Conservation (phyloP, 1,140 invertebrate species). For the Drosophila ercepeae region DNA sequence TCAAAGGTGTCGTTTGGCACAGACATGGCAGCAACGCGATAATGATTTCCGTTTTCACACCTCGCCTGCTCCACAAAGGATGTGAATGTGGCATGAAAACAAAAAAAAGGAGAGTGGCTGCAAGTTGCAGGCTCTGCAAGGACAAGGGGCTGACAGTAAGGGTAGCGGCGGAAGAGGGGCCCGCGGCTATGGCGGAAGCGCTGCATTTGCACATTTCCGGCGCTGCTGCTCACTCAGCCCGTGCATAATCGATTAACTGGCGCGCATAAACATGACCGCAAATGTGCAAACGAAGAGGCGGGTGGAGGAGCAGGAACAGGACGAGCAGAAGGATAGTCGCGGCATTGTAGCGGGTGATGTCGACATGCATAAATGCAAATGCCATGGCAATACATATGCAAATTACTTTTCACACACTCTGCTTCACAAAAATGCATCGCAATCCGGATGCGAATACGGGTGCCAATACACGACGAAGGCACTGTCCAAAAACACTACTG, state of each 20-base stretch:
- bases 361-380: slow-evolving; percentile 78
- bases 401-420: slow-evolving; percentile 58
- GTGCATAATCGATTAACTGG: slow-evolving; percentile 80
- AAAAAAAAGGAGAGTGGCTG: background rate
- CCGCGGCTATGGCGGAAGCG: slow-evolving; percentile 48
- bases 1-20: slow-evolving; percentile 2
- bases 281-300: slow-evolving; percentile 66
- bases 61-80: slow-evolving; percentile 44
- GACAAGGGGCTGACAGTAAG: background rate
- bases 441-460: slow-evolving; percentile 31
- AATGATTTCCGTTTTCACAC: slow-evolving; percentile 65
- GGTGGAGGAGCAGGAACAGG: background rate
- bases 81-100: slow-evolving; percentile 41
- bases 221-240: slow-evolving; percentile 75
- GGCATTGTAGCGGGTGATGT: slow-evolving; percentile 14
- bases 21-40: slow-evolving; percentile 45
- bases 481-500: background rate
- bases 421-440: slow-evolving; percentile 43
- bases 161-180: background rate
- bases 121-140: slow-evolving; percentile 1
- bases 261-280: slow-evolving; percentile 79
- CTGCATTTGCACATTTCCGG: slow-evolving; percentile 79
- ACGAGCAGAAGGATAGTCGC: background rate
- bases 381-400: slow-evolving; percentile 73
- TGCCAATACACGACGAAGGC: background rate